These are phyloP conservation scores for Pogona vitticeps DNA, from an alignment of 2,113 vertebrate species.

Conservation along the genomic window DNA sequence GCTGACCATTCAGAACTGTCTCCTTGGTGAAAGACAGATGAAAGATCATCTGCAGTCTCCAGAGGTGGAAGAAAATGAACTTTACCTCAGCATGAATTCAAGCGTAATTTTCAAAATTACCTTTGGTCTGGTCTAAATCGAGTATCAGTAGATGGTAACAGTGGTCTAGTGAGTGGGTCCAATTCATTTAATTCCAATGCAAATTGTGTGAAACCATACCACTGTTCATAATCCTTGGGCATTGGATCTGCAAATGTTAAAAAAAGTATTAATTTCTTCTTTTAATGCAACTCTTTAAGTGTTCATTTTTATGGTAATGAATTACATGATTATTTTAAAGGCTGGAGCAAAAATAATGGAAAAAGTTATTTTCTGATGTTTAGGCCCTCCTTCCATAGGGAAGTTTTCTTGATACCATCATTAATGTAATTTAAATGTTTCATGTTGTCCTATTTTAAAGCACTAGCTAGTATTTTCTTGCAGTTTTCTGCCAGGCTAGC, in stretches of 20 bases:
- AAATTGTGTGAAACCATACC: conserved; percentile 96
- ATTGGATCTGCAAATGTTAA: conserved; percentile 82
- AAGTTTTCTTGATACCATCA: neutral
- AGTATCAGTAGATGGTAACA: conserved; percentile 92
- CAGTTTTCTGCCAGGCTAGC: too few species aligned
- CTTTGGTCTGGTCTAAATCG: conserved; percentile 94
- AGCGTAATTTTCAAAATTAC: conserved; percentile 67
- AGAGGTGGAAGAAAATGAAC: neutral
- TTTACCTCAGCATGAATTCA: neutral
- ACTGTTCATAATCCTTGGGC: conserved; percentile 89
- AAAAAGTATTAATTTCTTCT: neutral
- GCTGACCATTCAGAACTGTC: neutral
- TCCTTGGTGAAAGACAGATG: neutral
- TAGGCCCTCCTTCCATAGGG: neutral
- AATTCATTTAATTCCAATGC: conserved; percentile 94
- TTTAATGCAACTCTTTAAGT: neutral
- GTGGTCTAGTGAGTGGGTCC: conserved; percentile 76
- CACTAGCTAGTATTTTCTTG: neutral
- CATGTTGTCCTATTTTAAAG: neutral
- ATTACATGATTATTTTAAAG: neutral
- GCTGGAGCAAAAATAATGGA: neutral
- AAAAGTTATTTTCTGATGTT: neutral
- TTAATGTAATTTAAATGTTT: neutral
- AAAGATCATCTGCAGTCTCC: too few species aligned
- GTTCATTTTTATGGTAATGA: neutral